Percentiles rank a stretch among this genome's conserved stretches.
These are phyloP conservation scores for Parasteatoda tepidariorum DNA, from an alignment of 1,140 invertebrate genomes.

Conservation along the genomic window DNA sequence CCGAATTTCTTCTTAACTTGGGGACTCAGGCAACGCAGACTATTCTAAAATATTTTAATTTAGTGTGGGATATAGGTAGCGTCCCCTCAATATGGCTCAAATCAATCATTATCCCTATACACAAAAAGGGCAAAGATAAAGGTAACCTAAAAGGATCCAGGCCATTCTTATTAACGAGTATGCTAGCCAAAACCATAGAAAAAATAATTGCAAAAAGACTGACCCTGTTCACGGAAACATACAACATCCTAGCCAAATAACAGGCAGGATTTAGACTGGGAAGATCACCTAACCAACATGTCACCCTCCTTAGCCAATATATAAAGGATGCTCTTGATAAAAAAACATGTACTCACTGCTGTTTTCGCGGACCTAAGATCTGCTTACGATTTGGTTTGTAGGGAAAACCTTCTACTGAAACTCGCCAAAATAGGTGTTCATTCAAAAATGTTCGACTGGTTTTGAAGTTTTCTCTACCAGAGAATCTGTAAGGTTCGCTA, in stretches of 20 bases:
- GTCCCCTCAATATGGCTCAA: background rate
- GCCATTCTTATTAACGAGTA: conserved; percentile 6
- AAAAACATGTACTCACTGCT: background rate
- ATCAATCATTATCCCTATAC: background rate
- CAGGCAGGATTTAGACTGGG: conserved; percentile 14
- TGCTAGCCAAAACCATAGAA: background rate
- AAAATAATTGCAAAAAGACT: background rate
- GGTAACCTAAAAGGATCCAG: background rate
- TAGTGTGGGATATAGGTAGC: background rate
- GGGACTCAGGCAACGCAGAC: background rate
- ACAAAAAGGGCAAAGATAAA: background rate
- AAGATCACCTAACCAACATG: background rate
- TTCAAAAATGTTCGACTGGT: too few relatives aligned
- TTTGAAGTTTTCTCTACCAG: too few relatives aligned
- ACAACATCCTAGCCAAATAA: background rate
- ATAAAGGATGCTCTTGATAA: conserved; percentile 7
- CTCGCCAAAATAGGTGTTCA: background rate
- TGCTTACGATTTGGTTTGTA: conserved; percentile 12
- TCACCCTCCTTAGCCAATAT: background rate
- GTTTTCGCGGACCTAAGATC: conserved; percentile 17
- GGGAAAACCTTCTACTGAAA: background rate
- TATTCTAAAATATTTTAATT: background rate
- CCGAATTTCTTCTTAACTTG: background rate
- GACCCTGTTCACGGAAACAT: background rate
- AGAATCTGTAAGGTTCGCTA: too few relatives aligned